Percentiles rank a stretch among this genome's conserved stretches.
Evolutionary conservation across 2,797 vertebrate genomes (phyloP).

Genomic region (Thripadectes ignobilis): DNA sequence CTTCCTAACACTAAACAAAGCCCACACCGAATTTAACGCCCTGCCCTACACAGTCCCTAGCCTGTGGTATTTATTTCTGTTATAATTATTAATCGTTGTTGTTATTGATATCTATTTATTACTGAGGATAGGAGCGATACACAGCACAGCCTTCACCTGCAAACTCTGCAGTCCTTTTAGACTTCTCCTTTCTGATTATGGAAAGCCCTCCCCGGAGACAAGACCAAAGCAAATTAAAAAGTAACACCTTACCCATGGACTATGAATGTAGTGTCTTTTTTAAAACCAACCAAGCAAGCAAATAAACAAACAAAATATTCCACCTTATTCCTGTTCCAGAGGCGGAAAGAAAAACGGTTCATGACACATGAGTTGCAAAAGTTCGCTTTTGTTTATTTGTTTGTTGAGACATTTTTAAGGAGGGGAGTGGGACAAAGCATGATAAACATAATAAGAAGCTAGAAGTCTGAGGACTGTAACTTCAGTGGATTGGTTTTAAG

Average conservation of each 20-base stretch:
- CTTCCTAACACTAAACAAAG: neutral
- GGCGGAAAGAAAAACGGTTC: neutral
- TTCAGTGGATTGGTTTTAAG: slow-evolving; percentile 67
- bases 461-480: slow-evolving; percentile 51
- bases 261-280: neutral
- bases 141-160: neutral
- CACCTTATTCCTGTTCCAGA: neutral
- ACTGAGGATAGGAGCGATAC: neutral
- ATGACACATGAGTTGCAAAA: neutral
- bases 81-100: neutral
- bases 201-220: neutral
- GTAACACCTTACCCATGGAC: neutral
- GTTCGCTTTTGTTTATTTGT: neutral
- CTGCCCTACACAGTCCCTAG: neutral
- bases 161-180: neutral
- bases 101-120: neutral
- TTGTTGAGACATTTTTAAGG: neutral
- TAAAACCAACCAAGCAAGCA: neutral
- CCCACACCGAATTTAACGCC: neutral
- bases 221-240: slow-evolving; percentile 21
- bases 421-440: neutral
- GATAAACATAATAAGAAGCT: slow-evolving; percentile 49
- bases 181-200: neutral
- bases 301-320: neutral
- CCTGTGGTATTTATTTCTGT: neutral